Conservation (phyloP, 2,113 vertebrate genomes). For the Notechis scutatus region DNA sequence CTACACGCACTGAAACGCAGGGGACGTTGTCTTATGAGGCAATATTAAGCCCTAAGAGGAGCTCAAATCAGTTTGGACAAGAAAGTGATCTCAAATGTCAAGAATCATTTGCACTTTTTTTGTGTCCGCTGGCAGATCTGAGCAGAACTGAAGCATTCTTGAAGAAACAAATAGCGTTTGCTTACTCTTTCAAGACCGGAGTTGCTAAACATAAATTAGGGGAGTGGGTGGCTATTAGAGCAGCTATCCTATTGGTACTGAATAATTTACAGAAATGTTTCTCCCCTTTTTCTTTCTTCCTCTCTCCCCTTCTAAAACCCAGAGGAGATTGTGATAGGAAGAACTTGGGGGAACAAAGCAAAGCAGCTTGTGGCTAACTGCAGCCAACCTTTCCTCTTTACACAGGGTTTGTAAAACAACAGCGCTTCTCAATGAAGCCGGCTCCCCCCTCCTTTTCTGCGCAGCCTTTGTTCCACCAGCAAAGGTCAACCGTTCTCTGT, state of each 20-base stretch:
- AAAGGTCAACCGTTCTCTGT: conserved; percentile 63
- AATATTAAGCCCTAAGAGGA: not conserved
- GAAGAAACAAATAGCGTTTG: not conserved
- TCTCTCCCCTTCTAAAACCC: not conserved
- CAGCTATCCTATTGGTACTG: conserved; percentile 44
- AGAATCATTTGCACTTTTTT: not conserved
- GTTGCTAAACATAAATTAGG: conserved; percentile 24
- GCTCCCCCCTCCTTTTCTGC: conserved; percentile 52
- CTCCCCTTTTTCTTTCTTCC: not conserved
- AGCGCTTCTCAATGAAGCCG: conserved; percentile 44
- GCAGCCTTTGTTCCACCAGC: conserved; percentile 58
- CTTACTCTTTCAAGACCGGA: conserved; percentile 20
- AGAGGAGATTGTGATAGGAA: not conserved
- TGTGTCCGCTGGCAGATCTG: not conserved
- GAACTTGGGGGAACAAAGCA: not conserved
- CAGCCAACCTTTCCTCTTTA: conserved; percentile 53
- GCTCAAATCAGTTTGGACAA: not conserved
- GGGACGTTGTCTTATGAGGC: not conserved
- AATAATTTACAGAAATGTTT: conserved; percentile 57
- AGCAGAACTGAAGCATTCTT: not conserved
- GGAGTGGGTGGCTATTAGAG: conserved; percentile 46
- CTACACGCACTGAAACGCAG: not conserved
- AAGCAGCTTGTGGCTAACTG: conserved; percentile 39
- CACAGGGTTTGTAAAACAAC: conserved; percentile 62
- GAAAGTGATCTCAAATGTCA: conserved; percentile 29